Conservation (phyloP, 2,888 invertebrate genomes). For the Drosophila setosimentum region DNA sequence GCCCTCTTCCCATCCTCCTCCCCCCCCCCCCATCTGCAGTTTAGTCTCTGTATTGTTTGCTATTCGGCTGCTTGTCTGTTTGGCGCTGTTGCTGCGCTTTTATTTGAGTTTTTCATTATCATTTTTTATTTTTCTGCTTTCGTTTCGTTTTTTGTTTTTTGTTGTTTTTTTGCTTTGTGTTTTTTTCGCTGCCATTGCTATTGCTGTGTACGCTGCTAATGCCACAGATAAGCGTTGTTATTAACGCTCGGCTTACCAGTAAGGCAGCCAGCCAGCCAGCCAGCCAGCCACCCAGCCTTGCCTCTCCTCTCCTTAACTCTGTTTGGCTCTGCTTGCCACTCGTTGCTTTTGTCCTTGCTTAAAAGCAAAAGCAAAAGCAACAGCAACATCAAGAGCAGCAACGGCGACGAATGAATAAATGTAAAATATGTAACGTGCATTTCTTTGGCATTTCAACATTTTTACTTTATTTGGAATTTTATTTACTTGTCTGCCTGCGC, state of each 20-base stretch:
- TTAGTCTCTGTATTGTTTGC: slow-evolving; percentile 50
- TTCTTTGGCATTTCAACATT: slow-evolving; percentile 78
- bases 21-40: background rate
- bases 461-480: slow-evolving; percentile 71
- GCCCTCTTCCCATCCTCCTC: background rate
- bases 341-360: slow-evolving; percentile 58
- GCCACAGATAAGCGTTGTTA: slow-evolving; percentile 82
- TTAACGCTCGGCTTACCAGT: slow-evolving; percentile 81
- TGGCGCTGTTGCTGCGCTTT: slow-evolving; percentile 75
- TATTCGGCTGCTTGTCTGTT: slow-evolving; percentile 60
- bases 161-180: slow-evolving; percentile 15
- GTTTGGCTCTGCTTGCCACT: slow-evolving; percentile 16
- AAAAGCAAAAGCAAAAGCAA: slow-evolving; percentile 44
- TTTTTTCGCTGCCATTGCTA: slow-evolving; percentile 34
- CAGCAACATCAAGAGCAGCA: slow-evolving; percentile 29
- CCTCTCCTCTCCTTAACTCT: background rate
- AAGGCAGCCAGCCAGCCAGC: slow-evolving; percentile 47
- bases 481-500: slow-evolving; percentile 64
- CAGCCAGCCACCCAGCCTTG: slow-evolving; percentile 12
- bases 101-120: slow-evolving; percentile 80
- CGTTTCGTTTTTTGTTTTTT: slow-evolving; percentile 6
- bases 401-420: slow-evolving; percentile 72
- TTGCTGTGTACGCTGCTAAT: slow-evolving; percentile 71
- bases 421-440: slow-evolving; percentile 79
- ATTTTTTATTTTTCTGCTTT: slow-evolving; percentile 48